These are phyloP conservation scores for Lymantria monacha DNA, from an alignment of 2,888 invertebrate genomes.

Conservation along the genomic window DNA sequence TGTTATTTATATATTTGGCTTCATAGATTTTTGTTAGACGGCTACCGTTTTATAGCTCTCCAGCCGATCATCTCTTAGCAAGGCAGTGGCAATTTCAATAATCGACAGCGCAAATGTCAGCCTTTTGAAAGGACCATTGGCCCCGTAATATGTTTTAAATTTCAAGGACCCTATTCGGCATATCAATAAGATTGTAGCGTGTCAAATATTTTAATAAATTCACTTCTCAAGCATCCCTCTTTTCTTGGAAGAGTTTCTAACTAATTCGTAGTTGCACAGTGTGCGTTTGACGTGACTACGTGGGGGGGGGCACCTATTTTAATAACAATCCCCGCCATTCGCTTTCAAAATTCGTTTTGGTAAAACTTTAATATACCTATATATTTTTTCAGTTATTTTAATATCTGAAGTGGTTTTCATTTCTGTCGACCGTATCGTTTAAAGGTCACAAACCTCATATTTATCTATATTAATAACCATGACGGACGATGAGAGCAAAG, in stretches of 20 bases:
- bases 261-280: slow-evolving; percentile 24
- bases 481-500: slow-evolving; percentile 22
- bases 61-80: no score
- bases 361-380: slow-evolving; percentile 8
- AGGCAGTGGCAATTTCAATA: no score
- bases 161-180: no score
- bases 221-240: no score
- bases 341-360: slow-evolving; percentile 36
- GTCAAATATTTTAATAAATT: no score
- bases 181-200: no score
- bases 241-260: slow-evolving; percentile 12
- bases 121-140: no score
- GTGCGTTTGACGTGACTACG: slow-evolving; percentile 23
- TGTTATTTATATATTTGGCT: no score
- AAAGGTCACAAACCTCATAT: slow-evolving; percentile 31
- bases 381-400: slow-evolving; percentile 6
- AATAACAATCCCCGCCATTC: slow-evolving; percentile 22
- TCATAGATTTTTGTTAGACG: no score
- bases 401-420: slow-evolving; percentile 15
- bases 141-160: no score
- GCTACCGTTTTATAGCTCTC: no score
- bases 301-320: slow-evolving; percentile 45
- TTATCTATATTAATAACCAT: slow-evolving; percentile 22
- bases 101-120: no score
- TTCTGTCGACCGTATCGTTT: slow-evolving; percentile 24